Percentiles rank a stretch among this genome's conserved stretches.
Conservation (phyloP, 1,140 invertebrate species). For the Drosophila pachea region DNA sequence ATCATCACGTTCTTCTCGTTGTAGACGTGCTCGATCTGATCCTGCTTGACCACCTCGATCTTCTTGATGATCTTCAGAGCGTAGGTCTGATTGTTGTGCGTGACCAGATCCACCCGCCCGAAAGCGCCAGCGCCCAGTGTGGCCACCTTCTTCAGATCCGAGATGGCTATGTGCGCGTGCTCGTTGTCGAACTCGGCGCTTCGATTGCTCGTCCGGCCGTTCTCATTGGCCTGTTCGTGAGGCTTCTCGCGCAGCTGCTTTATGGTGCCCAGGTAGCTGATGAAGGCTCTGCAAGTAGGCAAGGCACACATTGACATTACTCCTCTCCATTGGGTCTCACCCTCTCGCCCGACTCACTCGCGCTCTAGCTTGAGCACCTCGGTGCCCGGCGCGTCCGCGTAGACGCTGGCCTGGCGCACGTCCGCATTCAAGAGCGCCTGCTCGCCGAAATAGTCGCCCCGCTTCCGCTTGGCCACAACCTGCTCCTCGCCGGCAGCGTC, state of each 20-base stretch:
- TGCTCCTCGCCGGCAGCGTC: slow-evolving; percentile 81
- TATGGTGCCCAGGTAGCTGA: slow-evolving; percentile 80
- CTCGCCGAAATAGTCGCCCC: slow-evolving; percentile 89
- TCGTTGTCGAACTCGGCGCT: slow-evolving; percentile 80
- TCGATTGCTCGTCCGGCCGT: slow-evolving; percentile 39
- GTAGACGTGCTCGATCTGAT: slow-evolving; percentile 95
- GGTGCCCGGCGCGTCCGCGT: slow-evolving; percentile 90
- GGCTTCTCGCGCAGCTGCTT: slow-evolving; percentile 68
- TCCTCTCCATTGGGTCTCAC: neutral
- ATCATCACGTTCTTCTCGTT: slow-evolving; percentile 96
- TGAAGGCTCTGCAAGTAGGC: slow-evolving; percentile 78
- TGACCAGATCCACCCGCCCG: slow-evolving; percentile 92
- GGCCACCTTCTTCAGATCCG: slow-evolving; percentile 89
- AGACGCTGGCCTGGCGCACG: slow-evolving; percentile 91
- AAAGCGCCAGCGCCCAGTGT: slow-evolving; percentile 96
- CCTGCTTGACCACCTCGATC: slow-evolving; percentile 93
- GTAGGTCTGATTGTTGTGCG: slow-evolving; percentile 84
- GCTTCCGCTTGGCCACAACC: slow-evolving; percentile 83
- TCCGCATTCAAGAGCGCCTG: slow-evolving; percentile 90
- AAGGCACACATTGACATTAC: neutral
- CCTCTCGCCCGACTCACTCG: slow-evolving; percentile 81
- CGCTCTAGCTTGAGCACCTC: slow-evolving; percentile 94
- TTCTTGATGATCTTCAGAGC: slow-evolving; percentile 96
- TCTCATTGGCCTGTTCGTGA: slow-evolving; percentile 22
- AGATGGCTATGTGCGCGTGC: slow-evolving; percentile 85